These are phyloP conservation scores for Polydrusus cervinus DNA, from an alignment of 2,888 invertebrate genomes.

Conservation along the genomic window DNA sequence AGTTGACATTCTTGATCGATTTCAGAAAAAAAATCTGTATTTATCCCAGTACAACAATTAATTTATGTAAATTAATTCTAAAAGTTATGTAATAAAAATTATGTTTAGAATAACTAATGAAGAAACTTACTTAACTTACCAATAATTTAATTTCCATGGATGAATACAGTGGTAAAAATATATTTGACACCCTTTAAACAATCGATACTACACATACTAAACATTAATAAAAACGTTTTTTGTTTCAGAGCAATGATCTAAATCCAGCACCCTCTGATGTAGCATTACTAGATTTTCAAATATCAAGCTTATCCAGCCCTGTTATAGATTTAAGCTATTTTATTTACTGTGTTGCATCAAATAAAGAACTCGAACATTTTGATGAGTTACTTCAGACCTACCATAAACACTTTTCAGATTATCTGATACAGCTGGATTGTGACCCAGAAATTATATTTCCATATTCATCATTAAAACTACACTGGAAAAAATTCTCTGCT, in stretches of 20 bases:
- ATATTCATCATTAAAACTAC: constrained; percentile 57
- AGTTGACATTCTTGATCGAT: too few species aligned
- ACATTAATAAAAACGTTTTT: too few species aligned
- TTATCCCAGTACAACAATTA: too few species aligned
- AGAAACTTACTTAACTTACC: too few species aligned
- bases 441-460: constrained; percentile 63
- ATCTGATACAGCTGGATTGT: constrained; percentile 59
- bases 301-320: constrained; percentile 56
- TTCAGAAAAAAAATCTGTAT: too few species aligned
- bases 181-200: too few species aligned
- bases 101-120: too few species aligned
- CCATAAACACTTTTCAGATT: constrained; percentile 59
- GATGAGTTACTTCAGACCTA: constrained; percentile 61
- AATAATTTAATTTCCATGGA: too few species aligned
- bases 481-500: constrained; percentile 60
- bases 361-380: constrained; percentile 59
- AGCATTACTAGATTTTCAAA: constrained; percentile 60
- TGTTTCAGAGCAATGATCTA: constrained; percentile 36
- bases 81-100: too few species aligned
- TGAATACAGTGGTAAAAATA: too few species aligned
- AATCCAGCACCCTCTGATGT: constrained; percentile 51
- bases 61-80: too few species aligned
- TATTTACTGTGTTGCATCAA: constrained; percentile 61
- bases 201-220: too few species aligned
- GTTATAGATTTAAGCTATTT: constrained; percentile 63